Conservation (phyloP, 2,888 invertebrate species). For the Microdon myrmicae region DNA sequence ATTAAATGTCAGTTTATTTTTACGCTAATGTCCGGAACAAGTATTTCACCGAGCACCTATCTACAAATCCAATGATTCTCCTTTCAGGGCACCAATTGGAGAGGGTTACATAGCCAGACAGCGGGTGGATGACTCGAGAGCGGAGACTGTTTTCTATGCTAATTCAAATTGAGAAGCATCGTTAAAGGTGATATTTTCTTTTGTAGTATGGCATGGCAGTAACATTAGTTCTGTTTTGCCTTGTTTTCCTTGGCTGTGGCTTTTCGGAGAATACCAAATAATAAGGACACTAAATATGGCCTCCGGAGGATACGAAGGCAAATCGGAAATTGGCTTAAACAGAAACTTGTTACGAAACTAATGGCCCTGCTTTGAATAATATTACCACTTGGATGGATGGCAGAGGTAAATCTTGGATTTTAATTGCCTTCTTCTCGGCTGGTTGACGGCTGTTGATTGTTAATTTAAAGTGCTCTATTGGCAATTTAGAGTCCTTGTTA, state of each 20-base stretch:
- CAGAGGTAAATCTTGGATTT: slow-evolving; percentile 1
- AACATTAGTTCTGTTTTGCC: background rate
- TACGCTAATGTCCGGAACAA: slow-evolving; percentile 39
- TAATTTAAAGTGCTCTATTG: no score
- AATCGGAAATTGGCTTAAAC: background rate
- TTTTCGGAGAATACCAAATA: slow-evolving; percentile 11
- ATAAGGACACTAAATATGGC: slow-evolving; percentile 9
- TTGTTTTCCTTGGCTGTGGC: slow-evolving; percentile 2
- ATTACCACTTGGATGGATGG: slow-evolving; percentile 4
- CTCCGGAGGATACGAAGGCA: no score
- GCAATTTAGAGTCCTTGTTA: no score
- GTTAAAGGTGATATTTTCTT: slow-evolving; percentile 1
- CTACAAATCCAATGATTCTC: no score
- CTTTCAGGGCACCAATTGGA: no score
- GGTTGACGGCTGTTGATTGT: no score
- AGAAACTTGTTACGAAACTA: slow-evolving; percentile 4
- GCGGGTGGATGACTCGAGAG: no score
- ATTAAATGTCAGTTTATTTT: slow-evolving; percentile 50
- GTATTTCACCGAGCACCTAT: slow-evolving; percentile 21
- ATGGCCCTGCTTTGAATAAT: slow-evolving; percentile 17
- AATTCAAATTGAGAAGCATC: slow-evolving; percentile 27
- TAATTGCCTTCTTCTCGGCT: no score
- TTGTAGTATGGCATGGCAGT: slow-evolving; percentile 5
- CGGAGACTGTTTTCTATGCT: slow-evolving; percentile 41
- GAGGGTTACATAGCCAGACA: no score